Evolutionary conservation across 2,113 vertebrate genomes (phyloP), one percentile per base, ranked within the genome.

Genomic region (Zosterops borbonicus): DNA sequence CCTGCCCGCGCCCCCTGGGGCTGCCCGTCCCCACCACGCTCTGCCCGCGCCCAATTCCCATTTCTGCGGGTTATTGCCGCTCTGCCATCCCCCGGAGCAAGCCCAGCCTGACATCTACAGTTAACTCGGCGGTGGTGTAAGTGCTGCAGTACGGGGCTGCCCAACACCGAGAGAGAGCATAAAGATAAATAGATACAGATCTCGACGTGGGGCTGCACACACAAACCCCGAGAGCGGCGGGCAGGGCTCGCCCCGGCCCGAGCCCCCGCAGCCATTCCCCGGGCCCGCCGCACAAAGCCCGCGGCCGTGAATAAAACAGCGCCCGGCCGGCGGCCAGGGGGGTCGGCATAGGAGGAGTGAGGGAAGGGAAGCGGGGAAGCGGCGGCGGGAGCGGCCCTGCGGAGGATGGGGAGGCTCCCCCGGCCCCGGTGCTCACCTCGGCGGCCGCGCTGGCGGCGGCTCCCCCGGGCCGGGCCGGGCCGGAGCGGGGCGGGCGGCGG

Each of bases 91-190:
- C 71, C 27, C 89, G 65, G 67, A 37, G 73, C 81, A 81, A 86
- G 95, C 94, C 79, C 84, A 95, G 96, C 33, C 94, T 91, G 95
- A 97, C 97, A 95, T 95, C 97, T 97, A 96, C 97, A 96, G 96
- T 97, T 94, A 95, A 94, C 67, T 87, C 86, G 42, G 90, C 2
- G 82, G 84, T 14, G 87, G 96, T 94, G 91, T 95, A 92, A 96
- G 95, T 27, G 60, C 82, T 91, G 96, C 94, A 97, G 94, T 83
- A 92, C 59, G 83, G 67, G 31, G 91, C 91, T 63, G 91, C 69
- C 77, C 42, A 88, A 60, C 62, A 77, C 46, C 47, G 21, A 28
- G 39, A 63, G 29, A 62, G 50, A 69, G 11, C 2, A 28, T 0
- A 39, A 39, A 12, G 8, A 39, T 0, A 22, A 1, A 77, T 0